A percentile compares a stretch with the other conserved stretches of the same genome.
phyloP scores from a whole-genome alignment of 2,113 vertebrate genomes.

The Phoxinus phoxinus region DNA sequence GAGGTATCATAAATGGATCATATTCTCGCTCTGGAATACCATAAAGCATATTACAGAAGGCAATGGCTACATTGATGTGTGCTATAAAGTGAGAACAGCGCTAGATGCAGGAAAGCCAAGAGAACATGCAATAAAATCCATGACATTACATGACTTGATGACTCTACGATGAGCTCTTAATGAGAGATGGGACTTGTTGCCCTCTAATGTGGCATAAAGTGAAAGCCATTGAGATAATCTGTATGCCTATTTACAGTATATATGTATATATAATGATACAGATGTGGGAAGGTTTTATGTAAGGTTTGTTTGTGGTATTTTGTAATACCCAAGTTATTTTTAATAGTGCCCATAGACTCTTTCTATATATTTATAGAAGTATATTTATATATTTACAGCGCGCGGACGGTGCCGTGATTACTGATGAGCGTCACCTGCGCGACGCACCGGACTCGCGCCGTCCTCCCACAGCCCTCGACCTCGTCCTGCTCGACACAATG shows the following conservation, averaged over 20 bases:
- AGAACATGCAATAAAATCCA: conserved; percentile 25
- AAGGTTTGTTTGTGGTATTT: background rate
- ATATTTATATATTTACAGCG: too few species aligned
- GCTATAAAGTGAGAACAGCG: background rate
- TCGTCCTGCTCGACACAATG: too few species aligned
- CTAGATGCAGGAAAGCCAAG: conserved; percentile 18
- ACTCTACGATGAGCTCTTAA: conserved; percentile 26
- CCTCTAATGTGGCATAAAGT: conserved; percentile 30
- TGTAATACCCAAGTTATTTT: too few species aligned
- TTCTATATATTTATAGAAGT: too few species aligned
- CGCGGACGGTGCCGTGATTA: too few species aligned
- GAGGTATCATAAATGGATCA: conserved; percentile 8
- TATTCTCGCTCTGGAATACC: conserved; percentile 17
- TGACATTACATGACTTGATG: conserved; percentile 30
- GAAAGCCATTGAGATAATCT: background rate
- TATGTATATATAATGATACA: background rate
- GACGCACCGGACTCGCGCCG: too few species aligned
- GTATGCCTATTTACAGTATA: background rate
- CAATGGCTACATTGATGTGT: background rate
- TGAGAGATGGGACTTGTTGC: background rate
- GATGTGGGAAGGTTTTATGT: background rate
- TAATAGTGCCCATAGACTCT: too few species aligned
- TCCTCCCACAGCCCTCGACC: too few species aligned
- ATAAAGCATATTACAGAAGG: conserved; percentile 14
- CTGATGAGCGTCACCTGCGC: too few species aligned